Conservation (phyloP, 1,140 invertebrate species). For the Harlomillsia oculata region DNA sequence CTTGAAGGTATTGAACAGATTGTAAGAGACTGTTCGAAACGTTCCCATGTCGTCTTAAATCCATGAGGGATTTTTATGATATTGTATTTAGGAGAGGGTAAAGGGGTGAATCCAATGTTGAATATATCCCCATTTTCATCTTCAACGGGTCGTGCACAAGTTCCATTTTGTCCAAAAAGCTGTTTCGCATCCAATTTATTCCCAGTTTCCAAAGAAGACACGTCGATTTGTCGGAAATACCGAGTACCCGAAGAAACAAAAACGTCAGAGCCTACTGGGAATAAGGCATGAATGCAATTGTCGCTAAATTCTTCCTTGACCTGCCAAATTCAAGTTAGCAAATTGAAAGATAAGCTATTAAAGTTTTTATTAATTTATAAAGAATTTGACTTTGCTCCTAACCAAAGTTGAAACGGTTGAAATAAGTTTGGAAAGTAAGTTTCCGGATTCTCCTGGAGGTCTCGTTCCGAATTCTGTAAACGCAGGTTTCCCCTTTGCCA, state of each 20-base stretch:
- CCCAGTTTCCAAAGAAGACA: constrained; percentile 19
- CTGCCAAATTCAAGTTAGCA: constrained; percentile 1
- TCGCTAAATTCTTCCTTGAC: constrained; percentile 18
- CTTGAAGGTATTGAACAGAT: too few relatives aligned
- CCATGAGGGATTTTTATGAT: constrained; percentile 37
- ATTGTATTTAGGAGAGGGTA: constrained; percentile 34
- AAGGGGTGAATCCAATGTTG: constrained; percentile 38
- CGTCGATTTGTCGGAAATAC: constrained; percentile 8
- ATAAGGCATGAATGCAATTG: constrained; percentile 15
- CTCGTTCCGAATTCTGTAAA: constrained; percentile 21
- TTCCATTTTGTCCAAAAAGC: constrained; percentile 33
- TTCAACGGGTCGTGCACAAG: constrained; percentile 40
- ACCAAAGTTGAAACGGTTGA: constrained; percentile 31
- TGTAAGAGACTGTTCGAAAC: not conserved
- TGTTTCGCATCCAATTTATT: constrained; percentile 36
- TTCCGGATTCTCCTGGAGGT: not conserved
- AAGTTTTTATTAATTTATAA: not conserved
- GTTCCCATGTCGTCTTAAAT: too few relatives aligned
- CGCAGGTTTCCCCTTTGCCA: constrained; percentile 3
- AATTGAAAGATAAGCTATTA: not conserved
- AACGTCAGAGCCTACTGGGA: constrained; percentile 11
- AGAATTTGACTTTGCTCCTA: constrained; percentile 38
- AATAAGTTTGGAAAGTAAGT: constrained; percentile 16
- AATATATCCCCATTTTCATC: constrained; percentile 40
- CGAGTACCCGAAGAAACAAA: constrained; percentile 5